Evolutionary conservation across 2,888 invertebrate genomes (phyloP).

Genomic region (Hydropsyche betteni): DNA sequence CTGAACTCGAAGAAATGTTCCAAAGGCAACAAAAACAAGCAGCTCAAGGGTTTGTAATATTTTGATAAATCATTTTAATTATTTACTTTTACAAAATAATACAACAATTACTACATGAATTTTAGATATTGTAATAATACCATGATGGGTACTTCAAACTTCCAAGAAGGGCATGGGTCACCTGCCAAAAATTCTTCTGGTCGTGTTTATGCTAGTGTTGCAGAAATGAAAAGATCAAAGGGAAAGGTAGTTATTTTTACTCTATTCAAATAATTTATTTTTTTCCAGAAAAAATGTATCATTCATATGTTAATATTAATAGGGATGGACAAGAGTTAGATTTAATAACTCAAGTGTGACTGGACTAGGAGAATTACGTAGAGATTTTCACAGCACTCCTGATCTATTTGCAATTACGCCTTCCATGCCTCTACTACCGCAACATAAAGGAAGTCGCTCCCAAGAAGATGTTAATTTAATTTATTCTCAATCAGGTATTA

Average conservation of each 20-base stretch:
- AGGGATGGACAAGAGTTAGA: conserved; percentile 65
- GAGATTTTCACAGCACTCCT: conserved; percentile 91
- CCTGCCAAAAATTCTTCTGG: conserved; percentile 71
- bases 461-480: conserved; percentile 70
- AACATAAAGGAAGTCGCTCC: conserved; percentile 69
- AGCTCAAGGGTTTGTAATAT: conserved; percentile 59
- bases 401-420: conserved; percentile 68
- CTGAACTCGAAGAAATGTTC: conserved; percentile 92
- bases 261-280: not conserved
- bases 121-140: conserved; percentile 60
- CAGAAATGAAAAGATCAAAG: conserved; percentile 92
- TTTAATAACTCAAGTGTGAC: conserved; percentile 62
- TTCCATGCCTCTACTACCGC: conserved; percentile 50
- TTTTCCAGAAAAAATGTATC: conserved; percentile 11
- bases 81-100: not conserved
- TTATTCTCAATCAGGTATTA: conserved; percentile 43
- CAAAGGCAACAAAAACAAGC: conserved; percentile 80
- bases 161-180: conserved; percentile 72
- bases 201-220: conserved; percentile 90
- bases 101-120: not conserved
- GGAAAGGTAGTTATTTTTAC: conserved; percentile 66
- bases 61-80: conserved; percentile 4
- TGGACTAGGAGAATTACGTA: conserved; percentile 70
- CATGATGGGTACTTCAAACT: conserved; percentile 80
- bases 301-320: conserved; percentile 51